Percentiles rank a stretch among this genome's conserved stretches.
Conservation (phyloP, 1,140 invertebrate genomes). For the Tenebrio molitor region DNA sequence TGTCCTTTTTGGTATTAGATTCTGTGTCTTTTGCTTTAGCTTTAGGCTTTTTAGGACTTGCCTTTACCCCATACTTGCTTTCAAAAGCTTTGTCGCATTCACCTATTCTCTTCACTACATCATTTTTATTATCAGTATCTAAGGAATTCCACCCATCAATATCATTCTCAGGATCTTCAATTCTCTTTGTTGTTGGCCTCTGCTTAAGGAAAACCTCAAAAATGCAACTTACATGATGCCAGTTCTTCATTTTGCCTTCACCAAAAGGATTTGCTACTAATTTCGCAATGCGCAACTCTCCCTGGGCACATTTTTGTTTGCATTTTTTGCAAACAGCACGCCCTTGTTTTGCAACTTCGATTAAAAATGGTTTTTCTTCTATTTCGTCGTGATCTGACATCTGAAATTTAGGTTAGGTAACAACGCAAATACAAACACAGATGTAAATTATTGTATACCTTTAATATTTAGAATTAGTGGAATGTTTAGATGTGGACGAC, state of each 20-base stretch:
- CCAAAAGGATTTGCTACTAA: constrained; percentile 83
- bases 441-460: background rate
- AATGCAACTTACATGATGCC: constrained; percentile 85
- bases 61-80: constrained; percentile 68
- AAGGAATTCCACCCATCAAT: constrained; percentile 82
- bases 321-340: constrained; percentile 90
- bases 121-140: constrained; percentile 76
- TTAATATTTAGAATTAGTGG: background rate
- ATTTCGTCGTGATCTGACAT: constrained; percentile 56
- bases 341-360: constrained; percentile 84
- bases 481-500: no score
- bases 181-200: constrained; percentile 83
- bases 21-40: constrained; percentile 9
- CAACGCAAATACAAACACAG: background rate
- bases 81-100: constrained; percentile 71
- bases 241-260: constrained; percentile 89
- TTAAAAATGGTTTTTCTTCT: constrained; percentile 73
- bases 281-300: constrained; percentile 80
- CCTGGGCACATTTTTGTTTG: constrained; percentile 83
- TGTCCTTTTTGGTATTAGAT: background rate
- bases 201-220: constrained; percentile 86
- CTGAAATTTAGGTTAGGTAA: constrained; percentile 24
- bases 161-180: constrained; percentile 81
- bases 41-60: constrained; percentile 65
- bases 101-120: constrained; percentile 73